Percentiles rank a stretch among this genome's conserved stretches.
Conservation (phyloP, 2,888 invertebrate genomes). For the Piscicola geometra region DNA sequence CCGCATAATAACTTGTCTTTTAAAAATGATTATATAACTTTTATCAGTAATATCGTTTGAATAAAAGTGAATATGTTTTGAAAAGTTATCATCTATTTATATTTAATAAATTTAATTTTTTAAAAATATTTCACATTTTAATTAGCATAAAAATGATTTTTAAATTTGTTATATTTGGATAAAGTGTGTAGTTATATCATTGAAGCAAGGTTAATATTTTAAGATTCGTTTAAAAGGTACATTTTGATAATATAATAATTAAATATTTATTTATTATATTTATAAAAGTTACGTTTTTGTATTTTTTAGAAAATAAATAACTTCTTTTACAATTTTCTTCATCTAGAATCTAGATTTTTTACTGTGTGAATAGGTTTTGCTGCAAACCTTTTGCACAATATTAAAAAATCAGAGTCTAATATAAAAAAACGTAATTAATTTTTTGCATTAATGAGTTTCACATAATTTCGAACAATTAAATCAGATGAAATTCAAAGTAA, state of each 20-base stretch:
- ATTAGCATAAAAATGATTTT: neutral
- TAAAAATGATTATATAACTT: neutral
- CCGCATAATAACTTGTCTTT: neutral
- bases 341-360: no score
- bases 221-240: neutral
- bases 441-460: no score
- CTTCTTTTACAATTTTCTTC: no score
- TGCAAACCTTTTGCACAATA: no score
- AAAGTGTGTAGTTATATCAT: neutral
- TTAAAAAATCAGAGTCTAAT: no score
- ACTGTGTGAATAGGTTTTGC: no score
- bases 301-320: no score
- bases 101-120: neutral
- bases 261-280: neutral
- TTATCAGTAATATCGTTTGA: neutral
- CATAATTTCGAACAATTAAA: no score
- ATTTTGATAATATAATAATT: neutral
- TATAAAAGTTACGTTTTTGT: no score
- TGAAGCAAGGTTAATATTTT: conserved; percentile 3
- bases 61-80: neutral
- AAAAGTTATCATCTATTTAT: neutral
- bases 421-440: no score
- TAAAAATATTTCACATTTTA: neutral
- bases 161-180: neutral
- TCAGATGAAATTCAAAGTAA: no score